Evolutionary conservation across 2,888 invertebrate species (phyloP).

Genomic region (Cremastinae sp.): DNA sequence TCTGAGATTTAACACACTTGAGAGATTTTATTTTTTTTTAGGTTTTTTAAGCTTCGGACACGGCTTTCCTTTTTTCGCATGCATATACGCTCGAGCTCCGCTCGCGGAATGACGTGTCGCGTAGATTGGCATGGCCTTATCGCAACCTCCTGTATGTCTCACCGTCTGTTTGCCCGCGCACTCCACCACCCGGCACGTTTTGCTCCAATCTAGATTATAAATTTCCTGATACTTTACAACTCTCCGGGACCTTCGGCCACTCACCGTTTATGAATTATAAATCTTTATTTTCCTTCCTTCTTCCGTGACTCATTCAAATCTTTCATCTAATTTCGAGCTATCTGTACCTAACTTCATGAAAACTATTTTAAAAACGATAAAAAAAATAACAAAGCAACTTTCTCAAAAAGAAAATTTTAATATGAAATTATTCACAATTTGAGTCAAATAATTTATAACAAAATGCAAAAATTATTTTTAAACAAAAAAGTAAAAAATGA

Average conservation of each 20-base stretch:
- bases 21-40: too few relatives aligned
- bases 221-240: background rate
- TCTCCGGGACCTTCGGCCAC: background rate
- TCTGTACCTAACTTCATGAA: background rate
- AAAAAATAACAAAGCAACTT: too few relatives aligned
- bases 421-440: too few relatives aligned
- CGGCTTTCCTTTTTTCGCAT: conserved; percentile 55
- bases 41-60: conserved; percentile 61
- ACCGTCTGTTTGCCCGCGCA: conserved; percentile 25
- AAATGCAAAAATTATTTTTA: too few relatives aligned
- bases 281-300: background rate
- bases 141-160: conserved; percentile 35
- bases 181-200: conserved; percentile 22
- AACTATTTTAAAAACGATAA: too few relatives aligned
- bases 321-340: background rate
- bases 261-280: conserved; percentile 11
- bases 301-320: conserved; percentile 8
- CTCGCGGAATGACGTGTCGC: conserved; percentile 52
- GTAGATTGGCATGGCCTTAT: conserved; percentile 56
- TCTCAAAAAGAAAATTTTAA: too few relatives aligned
- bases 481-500: too few relatives aligned
- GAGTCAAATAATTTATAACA: too few relatives aligned
- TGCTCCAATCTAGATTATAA: conserved; percentile 10
- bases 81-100: conserved; percentile 26
- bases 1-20: background rate